Evolutionary conservation across 2,888 invertebrate species (phyloP).

Genomic region (Arctia plantaginis): DNA sequence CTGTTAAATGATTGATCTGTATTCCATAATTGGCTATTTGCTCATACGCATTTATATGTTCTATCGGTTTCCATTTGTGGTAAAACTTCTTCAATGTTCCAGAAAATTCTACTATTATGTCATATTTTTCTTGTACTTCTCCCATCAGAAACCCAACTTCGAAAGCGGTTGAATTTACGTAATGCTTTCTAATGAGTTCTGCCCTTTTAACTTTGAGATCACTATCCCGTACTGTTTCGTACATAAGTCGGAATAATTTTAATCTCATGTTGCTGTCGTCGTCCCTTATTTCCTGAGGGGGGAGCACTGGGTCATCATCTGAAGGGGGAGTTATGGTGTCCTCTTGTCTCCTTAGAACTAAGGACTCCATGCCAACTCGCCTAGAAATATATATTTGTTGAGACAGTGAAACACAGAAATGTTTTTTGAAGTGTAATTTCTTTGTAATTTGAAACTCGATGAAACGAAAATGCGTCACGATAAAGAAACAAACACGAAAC

Average conservation of each 20-base stretch:
- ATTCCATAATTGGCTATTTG: conserved; percentile 74
- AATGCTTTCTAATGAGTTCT: conserved; percentile 63
- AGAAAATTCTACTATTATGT: conserved; percentile 65
- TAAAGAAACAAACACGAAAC: no score
- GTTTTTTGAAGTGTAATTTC: no score
- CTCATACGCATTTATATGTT: conserved; percentile 78
- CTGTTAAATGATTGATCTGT: conserved; percentile 68
- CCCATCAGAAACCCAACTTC: conserved; percentile 71
- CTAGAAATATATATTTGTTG: conserved; percentile 1
- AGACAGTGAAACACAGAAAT: no score
- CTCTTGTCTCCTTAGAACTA: conserved; percentile 2
- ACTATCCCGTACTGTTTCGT: conserved; percentile 72
- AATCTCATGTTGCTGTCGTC: conserved; percentile 68
- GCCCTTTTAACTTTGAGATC: conserved; percentile 70
- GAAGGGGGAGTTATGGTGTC: neutral
- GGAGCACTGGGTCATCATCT: neutral
- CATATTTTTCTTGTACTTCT: conserved; percentile 67
- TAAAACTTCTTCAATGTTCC: conserved; percentile 61
- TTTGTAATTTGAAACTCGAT: no score
- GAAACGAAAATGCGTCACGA: no score
- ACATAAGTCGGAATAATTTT: conserved; percentile 74
- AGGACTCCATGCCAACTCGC: conserved; percentile 13
- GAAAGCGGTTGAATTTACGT: conserved; percentile 63
- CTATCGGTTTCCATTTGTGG: conserved; percentile 70
- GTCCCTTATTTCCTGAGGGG: conserved; percentile 32